These are phyloP conservation scores for Hestina assimilis DNA, from an alignment of 1,140 invertebrate species.

Conservation along the genomic window DNA sequence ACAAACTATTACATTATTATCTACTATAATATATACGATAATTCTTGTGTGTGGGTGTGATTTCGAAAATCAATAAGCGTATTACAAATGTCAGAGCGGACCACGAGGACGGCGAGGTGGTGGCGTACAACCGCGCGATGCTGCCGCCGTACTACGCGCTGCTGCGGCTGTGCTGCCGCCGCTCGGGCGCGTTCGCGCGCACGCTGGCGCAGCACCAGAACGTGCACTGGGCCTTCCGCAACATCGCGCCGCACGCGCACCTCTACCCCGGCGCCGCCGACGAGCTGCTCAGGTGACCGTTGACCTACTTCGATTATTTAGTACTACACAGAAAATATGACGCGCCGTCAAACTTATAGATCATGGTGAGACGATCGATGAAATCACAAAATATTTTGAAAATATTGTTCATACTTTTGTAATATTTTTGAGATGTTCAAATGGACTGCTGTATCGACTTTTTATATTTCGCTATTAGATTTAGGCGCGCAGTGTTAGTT, in stretches of 20 bases:
- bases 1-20: too few relatives aligned
- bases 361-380: too few relatives aligned
- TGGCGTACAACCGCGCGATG: slow-evolving; percentile 95
- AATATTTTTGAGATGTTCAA: too few relatives aligned
- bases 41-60: too few relatives aligned
- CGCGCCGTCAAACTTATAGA: too few relatives aligned
- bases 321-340: neutral
- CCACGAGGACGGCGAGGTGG: slow-evolving; percentile 96
- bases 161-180: slow-evolving; percentile 91
- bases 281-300: slow-evolving; percentile 84
- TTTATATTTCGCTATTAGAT: too few relatives aligned
- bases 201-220: slow-evolving; percentile 95
- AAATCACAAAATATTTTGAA: too few relatives aligned
- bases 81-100: slow-evolving; percentile 85
- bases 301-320: neutral
- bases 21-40: too few relatives aligned
- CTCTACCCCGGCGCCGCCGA: slow-evolving; percentile 95
- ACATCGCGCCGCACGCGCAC: slow-evolving; percentile 95
- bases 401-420: too few relatives aligned
- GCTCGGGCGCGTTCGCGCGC: slow-evolving; percentile 90
- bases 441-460: too few relatives aligned
- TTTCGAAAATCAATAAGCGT: too few relatives aligned
- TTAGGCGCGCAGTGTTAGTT: too few relatives aligned
- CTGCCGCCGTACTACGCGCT: slow-evolving; percentile 96
- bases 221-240: slow-evolving; percentile 97